Evolutionary conservation across 2,113 vertebrate species (phyloP), one percentile per base, ranked within the genome.

Genomic region (Hymenochirus boettgeri): DNA sequence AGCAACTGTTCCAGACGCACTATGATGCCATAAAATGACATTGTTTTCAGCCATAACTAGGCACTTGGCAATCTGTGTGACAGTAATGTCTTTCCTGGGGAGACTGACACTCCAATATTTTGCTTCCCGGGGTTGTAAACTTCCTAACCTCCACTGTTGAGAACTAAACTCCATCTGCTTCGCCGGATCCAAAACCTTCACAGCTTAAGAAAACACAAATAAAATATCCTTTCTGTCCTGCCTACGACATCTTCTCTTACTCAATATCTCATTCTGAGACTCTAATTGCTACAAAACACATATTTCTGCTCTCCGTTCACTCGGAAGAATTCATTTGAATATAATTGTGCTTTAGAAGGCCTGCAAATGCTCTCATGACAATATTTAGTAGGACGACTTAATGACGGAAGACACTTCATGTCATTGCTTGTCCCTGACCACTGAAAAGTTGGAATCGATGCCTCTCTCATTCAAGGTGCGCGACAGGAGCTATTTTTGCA

Each of bases 321-420:
- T 2, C 18, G 31, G 7, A 6, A 11, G 15, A 31, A n/a, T 10
- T 13, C 26, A n/a, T 19, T 55, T 19, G 33, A 48, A 57, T 48
- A 24, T 12, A 17, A 57, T 47, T 17, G 21, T 15, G 48, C 42
- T 56, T 33, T 37, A 45, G 52, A 57, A 65, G 31, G 31, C 26
- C 62, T 31, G 26, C 15, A 33, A 57, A 57, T 48, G 55, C 29
- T 48, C 46, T 33, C 46, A 37, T 52, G 64, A 58, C 57, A 66
- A 58, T 51, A 46, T 45, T 57, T 18, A 66, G 47, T 17, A 8
- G 46, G n/a, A n/a, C 18, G 23, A 46, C 46, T 66, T 66, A 66
- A 66, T 66, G 31, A 58, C 22, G 33, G 46, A 17, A 26, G 31
- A 26, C 29, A 39, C 17, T 5, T 18, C 4, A 27, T 65, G 46